Evolutionary conservation across 2,888 invertebrate species (phyloP).

Genomic region (Orthosia cruda): DNA sequence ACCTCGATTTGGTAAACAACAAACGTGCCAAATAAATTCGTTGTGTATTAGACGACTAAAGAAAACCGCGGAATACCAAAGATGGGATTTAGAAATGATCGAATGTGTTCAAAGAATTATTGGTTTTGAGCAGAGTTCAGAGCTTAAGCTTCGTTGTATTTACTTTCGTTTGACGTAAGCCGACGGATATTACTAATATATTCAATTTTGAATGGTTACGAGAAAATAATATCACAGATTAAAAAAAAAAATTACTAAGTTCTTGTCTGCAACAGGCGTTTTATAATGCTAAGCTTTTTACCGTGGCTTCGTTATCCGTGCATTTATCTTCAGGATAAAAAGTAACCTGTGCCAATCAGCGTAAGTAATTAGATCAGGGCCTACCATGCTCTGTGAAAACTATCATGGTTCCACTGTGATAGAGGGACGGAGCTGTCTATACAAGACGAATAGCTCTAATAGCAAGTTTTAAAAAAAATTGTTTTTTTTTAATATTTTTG

Average conservation of each 20-base stretch:
- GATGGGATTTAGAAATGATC: conserved; percentile 44
- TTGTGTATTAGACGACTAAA: conserved; percentile 13
- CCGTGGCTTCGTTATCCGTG: not conserved
- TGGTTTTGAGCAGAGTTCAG: not conserved
- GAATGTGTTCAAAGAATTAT: conserved; percentile 33
- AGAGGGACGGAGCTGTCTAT: too few relatives aligned
- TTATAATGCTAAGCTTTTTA: not conserved
- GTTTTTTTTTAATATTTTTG: conserved; percentile 56
- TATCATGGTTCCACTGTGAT: too few relatives aligned
- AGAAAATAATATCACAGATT: not conserved
- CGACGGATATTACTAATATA: not conserved
- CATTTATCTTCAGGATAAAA: too few relatives aligned
- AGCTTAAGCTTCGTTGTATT: not conserved
- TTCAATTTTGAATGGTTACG: not conserved
- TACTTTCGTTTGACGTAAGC: conserved; percentile 9
- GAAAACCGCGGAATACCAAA: conserved; percentile 19
- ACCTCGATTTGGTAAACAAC: conserved; percentile 27
- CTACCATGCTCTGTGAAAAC: too few relatives aligned
- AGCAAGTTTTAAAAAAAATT: too few relatives aligned
- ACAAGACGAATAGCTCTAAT: too few relatives aligned
- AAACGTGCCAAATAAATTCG: conserved; percentile 27
- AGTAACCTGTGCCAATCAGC: too few relatives aligned
- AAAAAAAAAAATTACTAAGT: not conserved
- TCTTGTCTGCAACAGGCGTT: not conserved
- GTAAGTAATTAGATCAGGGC: too few relatives aligned